Evolutionary conservation across 2,888 invertebrate genomes (phyloP), one percentile per base, ranked within the genome.

Genomic region (Cerastoderma edule): DNA sequence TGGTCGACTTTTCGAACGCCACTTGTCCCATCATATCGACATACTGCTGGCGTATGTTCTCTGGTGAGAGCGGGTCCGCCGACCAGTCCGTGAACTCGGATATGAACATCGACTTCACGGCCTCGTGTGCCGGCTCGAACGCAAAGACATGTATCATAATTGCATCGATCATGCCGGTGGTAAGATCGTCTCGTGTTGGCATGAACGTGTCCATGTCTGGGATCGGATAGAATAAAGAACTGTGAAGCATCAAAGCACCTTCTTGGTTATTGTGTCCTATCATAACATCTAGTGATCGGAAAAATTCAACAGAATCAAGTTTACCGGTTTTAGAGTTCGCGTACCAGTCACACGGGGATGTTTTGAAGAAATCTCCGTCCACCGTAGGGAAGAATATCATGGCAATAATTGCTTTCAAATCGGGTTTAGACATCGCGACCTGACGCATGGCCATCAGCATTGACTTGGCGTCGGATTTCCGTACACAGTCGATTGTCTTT

Each of bases 351-450:
- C n/a, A 24, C 0, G 67, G 67, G 32, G 24, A 46, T 1, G 10
- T 33, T 53, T 33, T 67, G 53, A 67, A 30, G 27, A 67, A 67
- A n/a, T 67, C 67, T 4, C 67, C 67, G 24, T 67, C 67, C 32
- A 27, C 8, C 13, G 27, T 33, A 2, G 67, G 67, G 22, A 53
- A 67, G 24, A 67, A 67, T 35, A 35, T 22, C 24, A 53, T 2
- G 4, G 44, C 35, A 22, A 67, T 22, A 28, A 46, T 8, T 67
- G 27, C 8, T 4, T 24, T 8, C 3, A 65, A 28, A 22, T 65
- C 65, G 8, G 44, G 56, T 8, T 3, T 32, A 5, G 28, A 6
- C 32, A 24, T n/a, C 24, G 60, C 60, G 39, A 60, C 27, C 2
- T 39, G 24, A 8, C 1, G 22, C 16, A 60, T 8, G 5, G 60